Evolutionary conservation across 2,113 vertebrate species (phyloP).

Genomic region (Picathartes gymnocephalus): DNA sequence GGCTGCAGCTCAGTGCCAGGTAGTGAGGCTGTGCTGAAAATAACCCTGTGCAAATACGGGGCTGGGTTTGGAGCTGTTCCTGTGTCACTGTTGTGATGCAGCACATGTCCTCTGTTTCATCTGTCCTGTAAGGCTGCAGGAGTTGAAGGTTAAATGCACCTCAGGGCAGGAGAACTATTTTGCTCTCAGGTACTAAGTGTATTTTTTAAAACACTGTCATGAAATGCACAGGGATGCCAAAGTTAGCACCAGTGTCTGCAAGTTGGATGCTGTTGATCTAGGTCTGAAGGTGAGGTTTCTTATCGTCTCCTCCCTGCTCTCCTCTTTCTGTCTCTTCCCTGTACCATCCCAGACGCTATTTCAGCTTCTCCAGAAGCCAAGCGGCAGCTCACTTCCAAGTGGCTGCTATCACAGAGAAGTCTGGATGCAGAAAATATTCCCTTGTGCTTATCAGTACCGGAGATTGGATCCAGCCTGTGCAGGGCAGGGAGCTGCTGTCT

Average conservation of each 20-base stretch:
- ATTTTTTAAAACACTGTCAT: background rate
- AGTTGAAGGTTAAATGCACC: background rate
- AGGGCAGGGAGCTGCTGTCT: background rate
- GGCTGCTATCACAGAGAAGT: background rate
- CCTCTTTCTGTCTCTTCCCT: background rate
- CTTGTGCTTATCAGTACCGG: background rate
- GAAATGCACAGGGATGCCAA: background rate
- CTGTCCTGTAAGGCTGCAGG: background rate
- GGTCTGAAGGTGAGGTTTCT: background rate
- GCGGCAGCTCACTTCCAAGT: background rate
- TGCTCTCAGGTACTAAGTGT: background rate
- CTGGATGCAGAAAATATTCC: background rate
- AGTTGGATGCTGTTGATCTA: background rate
- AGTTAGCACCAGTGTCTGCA: background rate
- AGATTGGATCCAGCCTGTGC: background rate
- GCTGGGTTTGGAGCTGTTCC: background rate
- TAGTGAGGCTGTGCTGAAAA: background rate
- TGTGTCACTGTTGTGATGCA: rapidly evolving
- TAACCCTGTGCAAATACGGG: background rate
- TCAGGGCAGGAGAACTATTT: background rate
- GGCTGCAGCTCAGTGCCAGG: background rate
- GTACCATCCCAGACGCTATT: background rate
- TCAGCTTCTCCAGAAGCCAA: background rate
- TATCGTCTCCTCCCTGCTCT: background rate
- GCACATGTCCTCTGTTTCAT: background rate